These are phyloP conservation scores for Sipha maydis DNA, from an alignment of 2,888 invertebrate genomes.

Conservation along the genomic window DNA sequence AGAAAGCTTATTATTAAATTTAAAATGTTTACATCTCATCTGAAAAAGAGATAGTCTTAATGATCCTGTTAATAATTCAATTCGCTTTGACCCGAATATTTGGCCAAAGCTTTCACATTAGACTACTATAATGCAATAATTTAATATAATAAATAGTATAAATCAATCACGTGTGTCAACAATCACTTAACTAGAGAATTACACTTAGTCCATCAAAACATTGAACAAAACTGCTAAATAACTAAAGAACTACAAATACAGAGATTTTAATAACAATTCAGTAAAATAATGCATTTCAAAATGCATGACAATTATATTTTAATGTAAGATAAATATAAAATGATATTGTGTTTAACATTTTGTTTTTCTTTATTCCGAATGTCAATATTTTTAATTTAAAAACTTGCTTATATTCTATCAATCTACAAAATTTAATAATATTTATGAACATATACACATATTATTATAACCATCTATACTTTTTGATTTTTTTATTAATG, in stretches of 20 bases:
- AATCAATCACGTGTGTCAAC: background rate
- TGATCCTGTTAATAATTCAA: constrained; percentile 50
- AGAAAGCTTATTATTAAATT: constrained; percentile 39
- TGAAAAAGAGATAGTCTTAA: constrained; percentile 54
- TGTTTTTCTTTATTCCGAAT: background rate
- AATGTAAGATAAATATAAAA: background rate
- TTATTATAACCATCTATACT: too few relatives aligned
- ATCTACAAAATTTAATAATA: background rate
- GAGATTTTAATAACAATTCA: background rate
- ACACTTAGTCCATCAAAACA: background rate
- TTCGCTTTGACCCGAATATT: constrained; percentile 50
- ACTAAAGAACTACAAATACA: background rate
- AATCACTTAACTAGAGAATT: background rate
- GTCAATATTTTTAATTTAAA: background rate
- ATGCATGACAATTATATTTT: background rate
- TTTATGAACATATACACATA: background rate
- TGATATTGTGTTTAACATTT: background rate
- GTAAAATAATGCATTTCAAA: background rate
- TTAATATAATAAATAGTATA: background rate
- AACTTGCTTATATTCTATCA: background rate
- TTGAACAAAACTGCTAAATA: background rate
- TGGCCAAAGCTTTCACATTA: constrained; percentile 53
- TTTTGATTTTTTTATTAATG: background rate
- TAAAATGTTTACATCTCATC: background rate
- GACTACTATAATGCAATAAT: constrained; percentile 22